Conservation (phyloP, 2,888 invertebrate genomes). For the Antheraea yamamai region DNA sequence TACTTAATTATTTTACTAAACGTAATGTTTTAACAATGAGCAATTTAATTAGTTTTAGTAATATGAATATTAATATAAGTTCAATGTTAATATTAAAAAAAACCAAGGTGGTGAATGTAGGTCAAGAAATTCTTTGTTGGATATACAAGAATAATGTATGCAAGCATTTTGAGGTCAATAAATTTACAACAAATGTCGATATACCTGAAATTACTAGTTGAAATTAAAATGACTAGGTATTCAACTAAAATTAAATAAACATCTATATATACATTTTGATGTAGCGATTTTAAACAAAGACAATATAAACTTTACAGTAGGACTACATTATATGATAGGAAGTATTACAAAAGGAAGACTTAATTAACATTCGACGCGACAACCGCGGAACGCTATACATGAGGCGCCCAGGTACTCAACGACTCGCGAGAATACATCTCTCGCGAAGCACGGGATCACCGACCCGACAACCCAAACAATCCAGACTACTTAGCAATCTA, state of each 20-base stretch:
- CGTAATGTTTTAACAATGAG: background rate
- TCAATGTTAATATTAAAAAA: slow-evolving; percentile 38
- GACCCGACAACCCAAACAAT: slow-evolving; percentile 35
- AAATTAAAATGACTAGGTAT: background rate
- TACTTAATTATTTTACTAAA: background rate
- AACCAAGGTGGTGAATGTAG: slow-evolving; percentile 49
- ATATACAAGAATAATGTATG: slow-evolving; percentile 39
- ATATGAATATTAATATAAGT: slow-evolving; percentile 28
- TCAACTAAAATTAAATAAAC: background rate
- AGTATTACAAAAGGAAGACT: slow-evolving; percentile 71
- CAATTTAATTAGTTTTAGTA: background rate
- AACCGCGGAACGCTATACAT: slow-evolving; percentile 59
- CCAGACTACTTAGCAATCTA: slow-evolving; percentile 21
- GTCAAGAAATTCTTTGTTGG: slow-evolving; percentile 55
- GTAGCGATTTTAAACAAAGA: slow-evolving; percentile 30
- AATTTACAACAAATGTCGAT: slow-evolving; percentile 33
- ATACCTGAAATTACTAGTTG: slow-evolving; percentile 10
- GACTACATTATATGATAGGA: slow-evolving; percentile 57
- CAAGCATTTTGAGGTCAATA: slow-evolving; percentile 49
- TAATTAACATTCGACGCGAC: slow-evolving; percentile 75
- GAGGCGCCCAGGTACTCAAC: slow-evolving; percentile 47
- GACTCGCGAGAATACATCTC: slow-evolving; percentile 37
- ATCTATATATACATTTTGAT: slow-evolving; percentile 12
- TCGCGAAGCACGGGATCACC: slow-evolving; percentile 34
- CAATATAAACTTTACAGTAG: slow-evolving; percentile 30